A percentile compares a stretch with the other conserved stretches of the same genome.
Conservation (phyloP, 2,888 invertebrate genomes). For the Nesidiocoris tenuis region DNA sequence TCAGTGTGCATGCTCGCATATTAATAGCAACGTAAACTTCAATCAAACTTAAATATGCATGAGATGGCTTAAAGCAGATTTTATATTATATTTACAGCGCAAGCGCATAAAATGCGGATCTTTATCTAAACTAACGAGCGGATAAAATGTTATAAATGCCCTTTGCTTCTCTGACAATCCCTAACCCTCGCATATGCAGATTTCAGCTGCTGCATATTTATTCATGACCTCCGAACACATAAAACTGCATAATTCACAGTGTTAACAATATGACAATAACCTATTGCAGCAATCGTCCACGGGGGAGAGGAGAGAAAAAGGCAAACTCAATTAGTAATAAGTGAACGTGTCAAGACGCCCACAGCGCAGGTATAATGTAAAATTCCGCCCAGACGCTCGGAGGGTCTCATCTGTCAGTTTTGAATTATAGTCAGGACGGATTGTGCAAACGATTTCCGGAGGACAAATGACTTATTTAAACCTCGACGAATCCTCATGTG, state of each 20-base stretch:
- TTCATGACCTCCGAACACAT: neutral
- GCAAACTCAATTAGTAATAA: neutral
- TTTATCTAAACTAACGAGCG: neutral
- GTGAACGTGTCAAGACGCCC: neutral
- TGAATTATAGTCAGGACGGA: neutral
- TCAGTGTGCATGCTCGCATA: too few species aligned
- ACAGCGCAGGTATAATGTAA: neutral
- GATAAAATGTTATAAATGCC: too few species aligned
- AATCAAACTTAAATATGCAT: too few species aligned
- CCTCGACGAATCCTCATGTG: neutral
- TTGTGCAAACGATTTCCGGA: neutral
- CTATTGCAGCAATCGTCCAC: neutral
- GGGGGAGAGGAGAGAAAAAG: neutral
- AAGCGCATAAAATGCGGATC: too few species aligned
- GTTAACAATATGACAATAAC: neutral
- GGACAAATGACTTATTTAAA: neutral
- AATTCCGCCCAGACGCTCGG: neutral
- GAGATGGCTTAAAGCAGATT: too few species aligned
- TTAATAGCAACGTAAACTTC: too few species aligned
- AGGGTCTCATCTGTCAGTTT: neutral
- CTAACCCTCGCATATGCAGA: neutral
- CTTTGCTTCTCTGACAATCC: neutral
- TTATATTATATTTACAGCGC: too few species aligned
- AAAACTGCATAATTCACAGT: neutral
- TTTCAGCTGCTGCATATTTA: neutral